Evolutionary conservation across 2,888 invertebrate species (phyloP), one percentile per base, ranked within the genome.

Genomic region (Tineola bisselliella): DNA sequence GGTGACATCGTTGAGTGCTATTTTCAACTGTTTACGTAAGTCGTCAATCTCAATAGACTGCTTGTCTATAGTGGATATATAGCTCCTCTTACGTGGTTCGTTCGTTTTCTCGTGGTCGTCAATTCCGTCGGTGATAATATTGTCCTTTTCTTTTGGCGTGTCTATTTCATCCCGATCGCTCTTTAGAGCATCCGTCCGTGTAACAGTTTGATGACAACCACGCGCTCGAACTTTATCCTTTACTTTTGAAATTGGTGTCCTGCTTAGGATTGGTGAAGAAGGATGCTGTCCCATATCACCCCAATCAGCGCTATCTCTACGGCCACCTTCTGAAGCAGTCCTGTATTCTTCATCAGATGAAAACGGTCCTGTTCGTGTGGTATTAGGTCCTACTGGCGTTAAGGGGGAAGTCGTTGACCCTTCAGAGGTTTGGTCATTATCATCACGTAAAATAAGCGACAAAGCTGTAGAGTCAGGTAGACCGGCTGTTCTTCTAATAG

Each of bases 271-370:
- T 1, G 89, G 89, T 0, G 89, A 89, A 0, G 88, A 83, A 1
- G 89, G 88, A 54, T 89, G 87, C 64, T 87, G 87, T 1, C 76
- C 79, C 62, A 84, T 72, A 64, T 91, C 94, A 25, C 93, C 93
- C 94, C 94, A 95, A 71, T 95, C 95, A 17, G 93, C 92, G 65
- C 93, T 94, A 68, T 94, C 93, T 57, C 94, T 83, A n/a, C 92
- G 83, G 0, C 92, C 92, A 59, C 93, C 93, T 78, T 95, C 95
- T 0, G 95, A 95, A 10, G 95, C 95, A 0, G 95, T 95, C 70
- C 93, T 88, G 70, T 95, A 95, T 72, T 95, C 95, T 72, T 95
- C 95, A 69, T 95, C 94, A 0, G 95, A 95, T 0, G 94, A 94
- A 70, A 94, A 92, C 19, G 91, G 75, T 12, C 94, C 88, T 13